Percentiles rank a stretch among this genome's conserved stretches.
phyloP scores from a whole-genome alignment of 2,888 invertebrate genomes.

The Acrobasis consociella region DNA sequence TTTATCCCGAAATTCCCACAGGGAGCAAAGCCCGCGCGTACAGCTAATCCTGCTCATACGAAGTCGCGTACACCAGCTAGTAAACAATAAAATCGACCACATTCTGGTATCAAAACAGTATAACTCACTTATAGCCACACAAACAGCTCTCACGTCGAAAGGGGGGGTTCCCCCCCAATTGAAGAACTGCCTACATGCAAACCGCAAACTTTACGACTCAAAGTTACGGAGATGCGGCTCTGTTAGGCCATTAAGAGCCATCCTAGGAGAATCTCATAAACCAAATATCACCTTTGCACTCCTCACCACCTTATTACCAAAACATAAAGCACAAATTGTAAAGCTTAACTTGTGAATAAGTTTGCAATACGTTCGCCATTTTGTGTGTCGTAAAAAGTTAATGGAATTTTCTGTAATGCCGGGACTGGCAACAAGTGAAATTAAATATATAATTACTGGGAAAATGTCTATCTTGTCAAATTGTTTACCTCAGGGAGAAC shows the following conservation, averaged over 20 bases:
- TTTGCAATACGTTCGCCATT: constrained; percentile 57
- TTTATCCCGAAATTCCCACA: too few relatives aligned
- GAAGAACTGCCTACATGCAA: constrained; percentile 43
- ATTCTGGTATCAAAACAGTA: neutral
- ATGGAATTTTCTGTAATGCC: constrained; percentile 67
- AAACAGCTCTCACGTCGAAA: constrained; percentile 28
- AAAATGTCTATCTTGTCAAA: constrained; percentile 40
- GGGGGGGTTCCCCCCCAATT: constrained; percentile 24
- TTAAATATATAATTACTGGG: constrained; percentile 69
- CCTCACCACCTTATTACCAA: constrained; percentile 40
- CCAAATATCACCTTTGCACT: constrained; percentile 27
- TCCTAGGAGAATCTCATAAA: constrained; percentile 66
- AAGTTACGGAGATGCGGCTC: constrained; percentile 64
- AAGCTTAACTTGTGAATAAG: constrained; percentile 33
- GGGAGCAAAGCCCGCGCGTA: too few relatives aligned
- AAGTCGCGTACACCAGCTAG: too few relatives aligned
- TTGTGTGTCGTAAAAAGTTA: constrained; percentile 77
- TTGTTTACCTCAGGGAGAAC: neutral
- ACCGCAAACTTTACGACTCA: constrained; percentile 65
- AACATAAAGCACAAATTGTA: constrained; percentile 38
- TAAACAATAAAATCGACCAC: too few relatives aligned
- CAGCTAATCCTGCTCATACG: too few relatives aligned
- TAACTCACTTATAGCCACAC: constrained; percentile 4
- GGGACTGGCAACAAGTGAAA: constrained; percentile 72
- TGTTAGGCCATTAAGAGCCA: constrained; percentile 72